Evolutionary conservation across 2,888 invertebrate genomes (phyloP), one percentile per base, ranked within the genome.

Genomic region (Thyatira batis): DNA sequence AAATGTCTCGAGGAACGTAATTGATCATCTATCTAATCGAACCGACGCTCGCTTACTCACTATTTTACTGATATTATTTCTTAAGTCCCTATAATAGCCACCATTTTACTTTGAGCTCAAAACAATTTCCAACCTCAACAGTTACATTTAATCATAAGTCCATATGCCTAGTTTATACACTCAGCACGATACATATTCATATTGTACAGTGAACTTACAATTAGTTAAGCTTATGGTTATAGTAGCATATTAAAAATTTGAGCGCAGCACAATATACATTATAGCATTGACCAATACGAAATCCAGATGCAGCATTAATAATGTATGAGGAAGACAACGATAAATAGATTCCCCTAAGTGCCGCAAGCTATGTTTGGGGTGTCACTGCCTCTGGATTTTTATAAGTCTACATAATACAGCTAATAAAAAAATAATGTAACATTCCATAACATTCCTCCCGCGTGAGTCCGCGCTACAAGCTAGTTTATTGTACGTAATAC

Each of bases 181-280:
- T n/a, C 30, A n/a, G n/a, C 30, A 6, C n/a, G 11, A 4, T 3
- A 33, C 30, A 33, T n/a, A 5, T n/a, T n/a, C 30, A 46, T 46
- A 13, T 46, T 27, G 4, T 20, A 11, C 23, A 46, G 23, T 25
- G 23, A 44, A 13, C 13, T 45, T 21, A 45, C 45, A 21, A 45
- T 23, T 23, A 13, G n/a, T 25, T 46, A 28, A 27, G 13, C 13
- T 39, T 17, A 17, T 39, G 9, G 2, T 50, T 44, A 50, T 50
- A 49, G 20, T 49, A 4, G 10, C 6, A 33, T 33, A 39, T 13
- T 57, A 57, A 57, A 64, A 55, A 58, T 62, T 67, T 64, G 62
- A 71, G 70, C 67, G 52, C 45, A 57, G 55, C 53, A 51, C 51
- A 39, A 57, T 53, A 56, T 33, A 52, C 44, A 28, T 27, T 39